Base-by-base conservation (phyloP, 2,113 vertebrate species). In the Chamaea fasciata region DNA sequence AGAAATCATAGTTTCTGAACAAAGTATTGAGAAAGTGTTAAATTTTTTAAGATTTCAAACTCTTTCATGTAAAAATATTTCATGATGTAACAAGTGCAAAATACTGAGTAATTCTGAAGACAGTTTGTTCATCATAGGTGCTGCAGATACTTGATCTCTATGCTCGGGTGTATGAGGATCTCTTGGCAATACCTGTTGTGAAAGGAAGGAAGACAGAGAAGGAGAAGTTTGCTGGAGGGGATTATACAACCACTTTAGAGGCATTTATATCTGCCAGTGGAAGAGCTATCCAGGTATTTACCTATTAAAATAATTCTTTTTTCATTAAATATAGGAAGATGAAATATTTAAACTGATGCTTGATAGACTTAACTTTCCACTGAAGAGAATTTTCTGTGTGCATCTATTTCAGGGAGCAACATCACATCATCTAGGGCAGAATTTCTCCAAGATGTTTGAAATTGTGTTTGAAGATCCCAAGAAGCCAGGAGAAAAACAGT, bases 381-480 rank as follows among this genome's bases (percentile, higher is more conserved):
- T 87, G 28, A 80, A 33, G 9, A 55, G 39, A 89, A 55, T 88
- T 63, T 92, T 88, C n/a, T 95, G 2, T 84, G 33, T 89, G 24
- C 20, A 65, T 94, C 22, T 86, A 2, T 97, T 96, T 83, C 95
- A 99, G 99, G 99, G 99, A 78, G 99, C 97, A 30, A 99, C 99
- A 0, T 99, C 99, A 64, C 99, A 99, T 98, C 99, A 99, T 89
- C 98, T 99, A 75, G 99, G 99, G 18, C 99, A 99, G 97, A 99
- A 99, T 97, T 99, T 99, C 96, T 99, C 99, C 44, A 99, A 96
- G 97, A 99, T 99, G 99, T 99, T 99, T 98, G 99, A 99, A 92
- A 99, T 99, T 13, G 42, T 98, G 24, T 99, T 99, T 97, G 99
- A 99, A 97, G 99, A 99, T 90, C 99, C 99, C 1, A 99, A 98